Percentiles rank a stretch among this genome's conserved stretches.
phyloP scores from a whole-genome alignment of 2,113 vertebrate species.

The Calyptommatus sinebrachiatus region DNA sequence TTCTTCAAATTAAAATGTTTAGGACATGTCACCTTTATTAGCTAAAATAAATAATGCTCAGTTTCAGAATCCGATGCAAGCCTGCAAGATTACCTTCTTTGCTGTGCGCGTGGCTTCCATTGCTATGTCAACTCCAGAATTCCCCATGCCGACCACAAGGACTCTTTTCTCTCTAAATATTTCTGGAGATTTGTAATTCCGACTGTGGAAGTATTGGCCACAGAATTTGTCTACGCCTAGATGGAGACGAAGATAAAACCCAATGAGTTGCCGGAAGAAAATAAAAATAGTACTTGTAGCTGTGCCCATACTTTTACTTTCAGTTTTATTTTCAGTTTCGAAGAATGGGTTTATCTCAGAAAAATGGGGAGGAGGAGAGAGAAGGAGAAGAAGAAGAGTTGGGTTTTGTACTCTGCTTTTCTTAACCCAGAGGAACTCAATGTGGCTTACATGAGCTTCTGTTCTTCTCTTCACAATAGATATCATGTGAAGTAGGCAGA shows the following conservation, averaged over 20 bases:
- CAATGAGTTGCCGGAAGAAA: conserved; percentile 10
- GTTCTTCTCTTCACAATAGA: too few relatives aligned
- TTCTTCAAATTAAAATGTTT: neutral
- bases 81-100: conserved; percentile 68
- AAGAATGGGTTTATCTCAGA: too few relatives aligned
- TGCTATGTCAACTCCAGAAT: conserved; percentile 83
- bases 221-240: conserved; percentile 79
- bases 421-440: too few relatives aligned
- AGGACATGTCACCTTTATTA: neutral
- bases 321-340: neutral
- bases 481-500: too few relatives aligned
- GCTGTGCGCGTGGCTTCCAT: conserved; percentile 82
- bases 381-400: too few relatives aligned
- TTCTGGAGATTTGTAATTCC: conserved; percentile 80
- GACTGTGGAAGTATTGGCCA: conserved; percentile 81
- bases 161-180: conserved; percentile 79
- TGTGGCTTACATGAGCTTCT: too few relatives aligned
- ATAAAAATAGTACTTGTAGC: neutral
- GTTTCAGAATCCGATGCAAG: neutral
- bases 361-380: too few relatives aligned
- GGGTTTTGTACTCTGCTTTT: too few relatives aligned
- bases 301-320: neutral
- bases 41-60: neutral
- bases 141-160: conserved; percentile 84
- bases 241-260: conserved; percentile 4